Evolutionary conservation across 2,113 vertebrate species (phyloP).

Genomic region (Nanorana parkeri): DNA sequence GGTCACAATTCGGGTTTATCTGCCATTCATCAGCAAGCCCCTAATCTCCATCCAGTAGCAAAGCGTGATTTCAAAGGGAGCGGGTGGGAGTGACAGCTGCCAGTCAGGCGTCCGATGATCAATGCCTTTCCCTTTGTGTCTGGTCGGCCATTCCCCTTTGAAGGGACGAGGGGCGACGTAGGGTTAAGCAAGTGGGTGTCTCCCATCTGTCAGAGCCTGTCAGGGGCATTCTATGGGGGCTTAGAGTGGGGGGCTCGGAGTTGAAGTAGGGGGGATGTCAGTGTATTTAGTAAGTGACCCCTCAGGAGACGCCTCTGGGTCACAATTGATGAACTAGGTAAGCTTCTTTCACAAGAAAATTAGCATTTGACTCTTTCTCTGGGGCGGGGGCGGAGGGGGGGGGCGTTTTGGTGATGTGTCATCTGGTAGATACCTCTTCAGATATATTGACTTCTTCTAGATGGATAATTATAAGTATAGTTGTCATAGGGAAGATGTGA

Average conservation of each 20-base stretch:
- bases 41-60: slow-evolving; percentile 22
- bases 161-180: neutral
- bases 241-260: neutral
- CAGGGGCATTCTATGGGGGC: slow-evolving; percentile 23
- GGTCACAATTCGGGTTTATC: slow-evolving; percentile 33
- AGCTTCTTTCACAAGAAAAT: slow-evolving; percentile 45
- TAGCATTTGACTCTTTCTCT: slow-evolving; percentile 10
- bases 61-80: neutral
- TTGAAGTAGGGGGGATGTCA: slow-evolving; percentile 26
- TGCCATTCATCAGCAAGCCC: slow-evolving; percentile 30
- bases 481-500: no score
- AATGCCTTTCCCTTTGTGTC: slow-evolving; percentile 17
- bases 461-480: no score
- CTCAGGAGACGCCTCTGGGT: neutral
- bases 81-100: slow-evolving; percentile 51
- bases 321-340: slow-evolving; percentile 7
- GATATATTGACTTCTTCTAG: neutral
- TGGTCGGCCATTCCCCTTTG: slow-evolving; percentile 1
- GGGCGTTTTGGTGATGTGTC: neutral
- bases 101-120: slow-evolving; percentile 15
- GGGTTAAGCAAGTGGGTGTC: slow-evolving; percentile 52
- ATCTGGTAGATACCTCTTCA: neutral
- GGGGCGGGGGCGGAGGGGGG: neutral
- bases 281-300: slow-evolving; percentile 27
- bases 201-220: slow-evolving; percentile 43